Percentiles rank a stretch among this genome's conserved stretches.
phyloP scores from a whole-genome alignment of 2,888 invertebrate genomes.

The Stomorhina lunata region DNA sequence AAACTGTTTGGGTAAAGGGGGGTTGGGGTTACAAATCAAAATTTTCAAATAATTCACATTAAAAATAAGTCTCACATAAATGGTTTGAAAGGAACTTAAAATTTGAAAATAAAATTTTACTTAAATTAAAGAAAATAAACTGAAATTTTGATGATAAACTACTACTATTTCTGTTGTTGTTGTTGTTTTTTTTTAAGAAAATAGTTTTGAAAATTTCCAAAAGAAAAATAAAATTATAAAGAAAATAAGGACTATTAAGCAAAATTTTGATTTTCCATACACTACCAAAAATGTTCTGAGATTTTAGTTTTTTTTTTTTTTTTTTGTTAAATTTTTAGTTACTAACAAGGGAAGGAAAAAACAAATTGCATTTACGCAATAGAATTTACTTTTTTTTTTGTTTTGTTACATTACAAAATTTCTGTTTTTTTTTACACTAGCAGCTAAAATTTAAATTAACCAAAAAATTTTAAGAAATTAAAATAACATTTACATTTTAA shows the following conservation, averaged over 20 bases:
- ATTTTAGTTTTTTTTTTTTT: slow-evolving; percentile 30
- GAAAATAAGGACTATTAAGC: slow-evolving; percentile 38
- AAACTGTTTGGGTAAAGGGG: too few species aligned
- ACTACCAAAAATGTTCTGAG: slow-evolving; percentile 50
- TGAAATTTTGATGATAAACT: neutral
- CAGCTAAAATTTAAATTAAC: slow-evolving; percentile 24
- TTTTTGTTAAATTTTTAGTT: slow-evolving; percentile 24
- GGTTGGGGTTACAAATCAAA: too few species aligned
- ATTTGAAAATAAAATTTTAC: neutral
- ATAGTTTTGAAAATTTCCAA: slow-evolving; percentile 49
- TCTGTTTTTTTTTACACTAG: slow-evolving; percentile 61
- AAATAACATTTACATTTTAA: slow-evolving; percentile 9
- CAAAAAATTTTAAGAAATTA: slow-evolving; percentile 23
- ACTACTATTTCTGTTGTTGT: neutral
- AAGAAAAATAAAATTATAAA: slow-evolving; percentile 32
- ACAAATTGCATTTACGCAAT: slow-evolving; percentile 80
- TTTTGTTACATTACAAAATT: slow-evolving; percentile 44
- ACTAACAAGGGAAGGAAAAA: slow-evolving; percentile 72
- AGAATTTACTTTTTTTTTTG: slow-evolving; percentile 61
- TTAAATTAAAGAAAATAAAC: neutral
- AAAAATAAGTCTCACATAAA: slow-evolving; percentile 31
- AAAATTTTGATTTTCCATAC: slow-evolving; percentile 39
- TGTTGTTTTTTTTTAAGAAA: slow-evolving; percentile 52
- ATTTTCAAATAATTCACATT: neutral
- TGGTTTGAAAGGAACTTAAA: slow-evolving; percentile 36